Evolutionary conservation across 2,113 vertebrate genomes (phyloP).

Genomic region (Poeciliopsis occidentalis): DNA sequence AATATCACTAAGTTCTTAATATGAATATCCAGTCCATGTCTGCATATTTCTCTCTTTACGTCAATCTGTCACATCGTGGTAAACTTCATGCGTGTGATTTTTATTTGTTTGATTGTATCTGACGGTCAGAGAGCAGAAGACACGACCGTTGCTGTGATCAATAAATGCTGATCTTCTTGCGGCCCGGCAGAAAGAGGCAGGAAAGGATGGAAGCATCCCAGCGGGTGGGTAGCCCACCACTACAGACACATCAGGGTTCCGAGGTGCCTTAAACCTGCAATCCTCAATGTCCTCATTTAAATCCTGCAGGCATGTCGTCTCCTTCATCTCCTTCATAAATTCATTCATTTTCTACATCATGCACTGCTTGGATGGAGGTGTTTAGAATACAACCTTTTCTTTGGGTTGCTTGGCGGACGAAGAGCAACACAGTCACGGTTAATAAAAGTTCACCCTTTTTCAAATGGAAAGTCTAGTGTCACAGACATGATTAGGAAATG

Average conservation of each 20-base stretch:
- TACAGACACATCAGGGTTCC: slow-evolving; percentile 68
- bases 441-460: too few relatives aligned
- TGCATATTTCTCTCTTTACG: background rate
- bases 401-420: too few relatives aligned
- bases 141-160: too few relatives aligned
- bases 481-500: too few relatives aligned
- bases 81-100: background rate
- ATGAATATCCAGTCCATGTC: background rate
- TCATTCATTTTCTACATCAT: background rate
- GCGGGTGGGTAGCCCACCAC: background rate
- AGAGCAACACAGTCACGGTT: too few relatives aligned
- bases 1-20: slow-evolving; percentile 48
- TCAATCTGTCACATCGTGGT: background rate
- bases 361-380: background rate
- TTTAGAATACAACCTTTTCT: too few relatives aligned
- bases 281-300: slow-evolving; percentile 27
- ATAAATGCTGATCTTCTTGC: background rate
- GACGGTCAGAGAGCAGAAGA: too few relatives aligned
- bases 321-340: background rate
- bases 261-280: slow-evolving; percentile 75
- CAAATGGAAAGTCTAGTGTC: too few relatives aligned
- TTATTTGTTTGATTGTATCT: background rate
- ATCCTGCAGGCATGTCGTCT: background rate
- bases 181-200: background rate
- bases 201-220: too few relatives aligned